phyloP scores from a whole-genome alignment of 2,797 vertebrate species.

The Lutjanus argentimaculatus region DNA sequence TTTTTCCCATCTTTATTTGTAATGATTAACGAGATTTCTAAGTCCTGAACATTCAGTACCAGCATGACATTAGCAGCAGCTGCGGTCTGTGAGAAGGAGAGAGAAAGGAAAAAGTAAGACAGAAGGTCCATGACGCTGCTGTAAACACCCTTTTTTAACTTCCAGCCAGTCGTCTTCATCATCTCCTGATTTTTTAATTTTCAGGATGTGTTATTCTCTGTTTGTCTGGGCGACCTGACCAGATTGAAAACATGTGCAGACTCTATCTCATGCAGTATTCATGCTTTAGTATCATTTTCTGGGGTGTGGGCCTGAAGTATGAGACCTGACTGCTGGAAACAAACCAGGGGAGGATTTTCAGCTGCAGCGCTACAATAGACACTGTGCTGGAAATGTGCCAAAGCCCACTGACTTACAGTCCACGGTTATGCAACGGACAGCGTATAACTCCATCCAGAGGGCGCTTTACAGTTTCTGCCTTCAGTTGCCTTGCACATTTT shows the following conservation, averaged over 20 bases:
- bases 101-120: neutral
- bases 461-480: neutral
- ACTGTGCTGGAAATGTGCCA: neutral
- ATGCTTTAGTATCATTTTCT: neutral
- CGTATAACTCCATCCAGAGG: constrained; percentile 8
- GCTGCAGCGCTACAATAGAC: neutral
- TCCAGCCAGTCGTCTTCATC: neutral
- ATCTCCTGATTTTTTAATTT: neutral
- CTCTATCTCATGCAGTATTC: neutral
- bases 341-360: constrained; percentile 10
- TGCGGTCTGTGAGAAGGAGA: constrained; percentile 14
- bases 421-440: neutral
- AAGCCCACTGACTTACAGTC: neutral
- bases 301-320: neutral
- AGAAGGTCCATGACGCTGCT: neutral
- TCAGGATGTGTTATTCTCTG: neutral
- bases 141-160: constrained; percentile 17
- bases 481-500: neutral
- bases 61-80: constrained; percentile 50
- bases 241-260: constrained; percentile 26
- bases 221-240: constrained; percentile 1
- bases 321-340: neutral
- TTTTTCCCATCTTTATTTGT: constrained; percentile 27
- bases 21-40: constrained; percentile 21
- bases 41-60: constrained; percentile 29